Evolutionary conservation across 2,113 vertebrate species (phyloP), one percentile per base, ranked within the genome.

Genomic region (Harpagus bidentatus): DNA sequence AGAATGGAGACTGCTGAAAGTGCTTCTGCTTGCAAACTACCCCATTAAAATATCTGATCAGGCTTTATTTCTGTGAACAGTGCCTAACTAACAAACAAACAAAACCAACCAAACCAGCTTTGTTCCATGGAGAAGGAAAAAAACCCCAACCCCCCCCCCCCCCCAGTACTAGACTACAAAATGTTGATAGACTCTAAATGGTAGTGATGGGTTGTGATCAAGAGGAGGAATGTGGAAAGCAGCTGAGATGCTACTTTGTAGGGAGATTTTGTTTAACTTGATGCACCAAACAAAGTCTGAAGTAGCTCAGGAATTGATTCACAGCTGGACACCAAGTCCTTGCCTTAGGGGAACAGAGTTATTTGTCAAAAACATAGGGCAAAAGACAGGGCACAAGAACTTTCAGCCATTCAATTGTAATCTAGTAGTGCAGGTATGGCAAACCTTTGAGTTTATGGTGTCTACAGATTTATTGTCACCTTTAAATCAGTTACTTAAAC

Each of bases 141-240:
- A 48, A 53, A 5, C 2, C 2, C 28, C 8, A 22, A 4, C 11
- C 8, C 34, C 6, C 20, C 48, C 14, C 8, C 11, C 4, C 11
- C 16, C 25, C 7, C 20, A 26, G 4, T 72, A 32, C 21, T 50
- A 11, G 23, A 11, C 4, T 40, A 36, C 16, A 34, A 21, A 72
- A 77, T 34, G 7, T 13, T 71, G 10, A 7, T 36, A 52, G 10
- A 17, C 43, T 77, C 11, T n/a, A 3, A n/a, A 9, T 11, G 42
- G 38, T 12, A 28, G 13, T 5, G 32, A n/a, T 2, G 22, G 34
- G 26, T 45, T 31, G 18, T 76, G 80, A 34, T 53, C 31, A n/a
- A 63, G 15, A 32, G 26, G 17, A 50, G 38, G 36, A 45, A 36
- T 13, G 59, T 28, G n/a, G 18, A 50, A 56, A 32, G 34, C 63